A percentile compares a stretch with the other conserved stretches of the same genome.
Conservation (phyloP, 2,797 vertebrate genomes). For the Pseudomugil gertrudae region DNA sequence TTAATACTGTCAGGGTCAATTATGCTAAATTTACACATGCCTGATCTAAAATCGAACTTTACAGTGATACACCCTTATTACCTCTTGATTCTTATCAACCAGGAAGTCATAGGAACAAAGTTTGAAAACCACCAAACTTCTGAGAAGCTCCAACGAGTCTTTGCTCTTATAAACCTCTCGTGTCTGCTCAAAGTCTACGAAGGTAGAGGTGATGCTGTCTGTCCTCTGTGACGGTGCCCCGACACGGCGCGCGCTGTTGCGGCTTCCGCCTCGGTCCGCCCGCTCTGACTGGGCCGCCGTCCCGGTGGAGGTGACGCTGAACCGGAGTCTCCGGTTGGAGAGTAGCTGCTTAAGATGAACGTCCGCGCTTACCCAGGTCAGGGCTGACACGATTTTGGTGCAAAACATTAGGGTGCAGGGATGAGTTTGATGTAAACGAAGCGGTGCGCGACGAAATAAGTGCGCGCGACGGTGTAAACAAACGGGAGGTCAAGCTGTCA, state of each 20-base stretch:
- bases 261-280: slow-evolving; percentile 21
- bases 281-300: slow-evolving; percentile 16
- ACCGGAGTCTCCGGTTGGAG: slow-evolving; percentile 29
- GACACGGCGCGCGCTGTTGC: slow-evolving; percentile 8
- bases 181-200: slow-evolving; percentile 85
- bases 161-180: slow-evolving; percentile 90
- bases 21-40: neutral
- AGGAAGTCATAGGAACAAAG: slow-evolving; percentile 88
- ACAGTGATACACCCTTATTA: slow-evolving; percentile 39
- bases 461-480: neutral
- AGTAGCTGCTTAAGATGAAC: slow-evolving; percentile 14
- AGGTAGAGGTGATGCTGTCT: slow-evolving; percentile 25
- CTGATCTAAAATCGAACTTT: neutral
- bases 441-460: neutral
- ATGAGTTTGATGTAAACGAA: neutral
- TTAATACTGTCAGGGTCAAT: neutral
- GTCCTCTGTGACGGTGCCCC: slow-evolving; percentile 22
- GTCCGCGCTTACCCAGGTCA: slow-evolving; percentile 35
- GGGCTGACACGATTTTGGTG: slow-evolving; percentile 39
- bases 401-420: slow-evolving; percentile 52
- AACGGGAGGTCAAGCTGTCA: neutral
- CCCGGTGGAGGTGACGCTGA: slow-evolving; percentile 31
- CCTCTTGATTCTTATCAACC: slow-evolving; percentile 85
- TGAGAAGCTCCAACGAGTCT: slow-evolving; percentile 85
- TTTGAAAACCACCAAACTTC: slow-evolving; percentile 88